Conservation (phyloP, 2,113 vertebrate species). For the Ceuthmochares aereus region DNA sequence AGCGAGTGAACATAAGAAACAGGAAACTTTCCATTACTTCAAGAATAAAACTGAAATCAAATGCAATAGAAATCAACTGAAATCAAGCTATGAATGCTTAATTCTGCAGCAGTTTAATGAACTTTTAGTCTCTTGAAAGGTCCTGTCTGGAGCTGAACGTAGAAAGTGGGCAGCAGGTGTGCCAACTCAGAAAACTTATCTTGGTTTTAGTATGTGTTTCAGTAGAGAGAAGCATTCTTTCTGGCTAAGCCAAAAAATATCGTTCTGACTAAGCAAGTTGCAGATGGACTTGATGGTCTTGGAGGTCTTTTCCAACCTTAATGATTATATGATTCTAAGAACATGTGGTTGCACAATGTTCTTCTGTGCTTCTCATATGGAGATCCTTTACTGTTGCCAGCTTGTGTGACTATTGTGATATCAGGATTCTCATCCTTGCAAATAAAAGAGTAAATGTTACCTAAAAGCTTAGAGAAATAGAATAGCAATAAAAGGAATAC, state of each 20-base stretch:
- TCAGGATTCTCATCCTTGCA: neutral
- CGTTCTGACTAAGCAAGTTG: neutral
- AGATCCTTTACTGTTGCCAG: neutral
- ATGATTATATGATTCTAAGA: neutral
- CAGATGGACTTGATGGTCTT: no score
- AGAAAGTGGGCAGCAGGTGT: neutral
- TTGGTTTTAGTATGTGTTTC: neutral
- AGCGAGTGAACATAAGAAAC: neutral
- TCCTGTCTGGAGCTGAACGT: neutral
- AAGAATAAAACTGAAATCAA: neutral
- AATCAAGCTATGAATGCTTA: neutral
- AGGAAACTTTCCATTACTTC: neutral
- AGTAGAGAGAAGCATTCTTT: neutral
- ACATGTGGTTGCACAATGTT: rapidly evolving
- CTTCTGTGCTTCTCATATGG: neutral
- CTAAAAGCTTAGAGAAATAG: neutral
- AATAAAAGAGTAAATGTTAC: neutral
- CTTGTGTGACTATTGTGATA: neutral
- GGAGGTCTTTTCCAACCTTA: no score
- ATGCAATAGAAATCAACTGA: neutral
- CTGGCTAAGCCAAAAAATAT: neutral
- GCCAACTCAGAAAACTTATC: neutral
- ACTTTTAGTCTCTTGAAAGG: neutral
- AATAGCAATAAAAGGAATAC: neutral
- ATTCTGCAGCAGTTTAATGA: neutral